Conservation (phyloP, 1,140 invertebrate genomes). For the Palaemon carinicauda region DNA sequence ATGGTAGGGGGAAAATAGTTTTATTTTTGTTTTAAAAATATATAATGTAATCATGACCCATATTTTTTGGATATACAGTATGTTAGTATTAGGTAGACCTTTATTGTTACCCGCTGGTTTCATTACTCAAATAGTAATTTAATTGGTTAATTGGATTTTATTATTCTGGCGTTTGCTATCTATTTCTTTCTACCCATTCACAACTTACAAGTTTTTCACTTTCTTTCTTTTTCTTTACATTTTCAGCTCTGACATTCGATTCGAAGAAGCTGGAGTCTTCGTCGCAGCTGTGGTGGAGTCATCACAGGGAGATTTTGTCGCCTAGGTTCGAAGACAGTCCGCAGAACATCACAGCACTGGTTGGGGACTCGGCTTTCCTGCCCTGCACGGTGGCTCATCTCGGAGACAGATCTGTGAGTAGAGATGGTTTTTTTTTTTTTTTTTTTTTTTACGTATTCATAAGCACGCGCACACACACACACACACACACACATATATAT, state of each 20-base stretch:
- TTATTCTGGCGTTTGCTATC: too few species aligned
- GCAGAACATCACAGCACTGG: neutral
- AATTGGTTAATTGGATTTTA: too few species aligned
- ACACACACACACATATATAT: neutral
- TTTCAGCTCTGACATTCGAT: neutral
- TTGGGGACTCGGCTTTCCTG: constrained; percentile 28
- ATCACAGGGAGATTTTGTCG: neutral
- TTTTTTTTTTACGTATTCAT: neutral
- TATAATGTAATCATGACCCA: too few species aligned
- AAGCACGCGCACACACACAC: neutral
- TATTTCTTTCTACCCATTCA: too few species aligned
- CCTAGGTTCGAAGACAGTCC: constrained; percentile 2
- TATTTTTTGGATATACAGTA: too few species aligned
- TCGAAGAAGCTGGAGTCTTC: neutral
- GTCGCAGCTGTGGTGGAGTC: neutral
- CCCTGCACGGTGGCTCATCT: constrained; percentile 21
- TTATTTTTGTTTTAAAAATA: too few species aligned
- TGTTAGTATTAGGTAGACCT: too few species aligned
- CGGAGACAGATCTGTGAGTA: constrained; percentile 19
- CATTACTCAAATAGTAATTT: too few species aligned
- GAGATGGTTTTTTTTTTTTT: too few species aligned
- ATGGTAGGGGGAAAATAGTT: too few species aligned
- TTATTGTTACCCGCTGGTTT: too few species aligned
- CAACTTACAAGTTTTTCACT: too few species aligned
- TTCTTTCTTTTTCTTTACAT: neutral